These are phyloP conservation scores for Tetranychus cinnabarinus DNA, from an alignment of 1,140 invertebrate genomes.

Conservation along the genomic window DNA sequence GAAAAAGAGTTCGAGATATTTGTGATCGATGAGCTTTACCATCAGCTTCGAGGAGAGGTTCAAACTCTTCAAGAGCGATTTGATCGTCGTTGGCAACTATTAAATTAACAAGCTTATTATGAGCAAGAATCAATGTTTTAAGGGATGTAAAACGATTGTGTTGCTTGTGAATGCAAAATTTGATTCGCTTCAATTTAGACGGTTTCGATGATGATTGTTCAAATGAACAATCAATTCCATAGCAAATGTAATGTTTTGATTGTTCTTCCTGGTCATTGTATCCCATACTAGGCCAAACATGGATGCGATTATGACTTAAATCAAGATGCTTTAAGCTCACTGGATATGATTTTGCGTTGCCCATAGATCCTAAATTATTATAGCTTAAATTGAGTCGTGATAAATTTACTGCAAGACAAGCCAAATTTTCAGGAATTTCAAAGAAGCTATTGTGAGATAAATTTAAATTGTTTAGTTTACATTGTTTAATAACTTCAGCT, in stretches of 20 bases:
- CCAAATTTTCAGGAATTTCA: slow-evolving; percentile 54
- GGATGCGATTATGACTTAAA: slow-evolving; percentile 73
- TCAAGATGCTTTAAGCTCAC: slow-evolving; percentile 67
- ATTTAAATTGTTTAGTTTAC: slow-evolving; percentile 45
- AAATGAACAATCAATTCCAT: background rate
- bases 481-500: slow-evolving; percentile 17
- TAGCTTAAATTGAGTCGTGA: slow-evolving; percentile 69
- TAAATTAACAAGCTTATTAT: slow-evolving; percentile 57
- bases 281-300: slow-evolving; percentile 38
- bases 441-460: slow-evolving; percentile 73
- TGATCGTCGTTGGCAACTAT: slow-evolving; percentile 40
- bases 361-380: slow-evolving; percentile 45
- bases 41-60: background rate
- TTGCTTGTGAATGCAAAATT: slow-evolving; percentile 44
- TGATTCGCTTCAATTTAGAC: background rate
- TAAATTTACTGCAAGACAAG: slow-evolving; percentile 62
- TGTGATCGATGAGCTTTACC: background rate
- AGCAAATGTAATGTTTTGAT: background rate
- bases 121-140: slow-evolving; percentile 53
- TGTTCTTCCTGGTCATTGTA: background rate
- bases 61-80: background rate
- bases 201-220: background rate
- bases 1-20: slow-evolving; percentile 48
- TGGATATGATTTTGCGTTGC: slow-evolving; percentile 69
- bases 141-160: slow-evolving; percentile 56